Base-by-base conservation (phyloP, 2,113 vertebrate species). In the Scophthalmus maximus region DNA sequence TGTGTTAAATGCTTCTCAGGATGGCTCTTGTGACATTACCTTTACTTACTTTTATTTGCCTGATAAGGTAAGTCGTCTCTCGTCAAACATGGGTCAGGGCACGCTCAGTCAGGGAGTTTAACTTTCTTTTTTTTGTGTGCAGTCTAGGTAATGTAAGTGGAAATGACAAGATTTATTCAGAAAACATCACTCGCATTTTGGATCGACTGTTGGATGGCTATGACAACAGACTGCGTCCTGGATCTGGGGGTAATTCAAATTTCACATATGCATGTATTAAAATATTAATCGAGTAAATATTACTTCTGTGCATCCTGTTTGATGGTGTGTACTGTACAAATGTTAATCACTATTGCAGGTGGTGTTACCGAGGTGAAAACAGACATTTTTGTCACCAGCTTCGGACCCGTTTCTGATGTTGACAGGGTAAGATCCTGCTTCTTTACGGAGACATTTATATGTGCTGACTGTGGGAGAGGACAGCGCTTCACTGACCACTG, bases 191-290 rank as follows among this genome's bases (percentile, higher is more conserved):
- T 42, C 93, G 91, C 0, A 97, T 96, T 81, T 91, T 98, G 76
- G 96, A 98, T 88, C 89, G 94, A 68, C 91, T 98, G 59, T 89
- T 98, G 70, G 95, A 98, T 72, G 96, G 96, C 40, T 98, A 98
- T 64, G 97, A 98, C 91, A 98, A 97, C 78, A 90, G 96, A 47
- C 89, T 98, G 15, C 90, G 96, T 0, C 97, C 97, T 2, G 96
- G 96, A 68, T 97, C 96, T 73, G 96, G 95, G 93, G 96, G 96
- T 95, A 92, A 51, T 50, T 62, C 5, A 67, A 25, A 57, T 30
- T n/a, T n/a, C n/a, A n/a, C n/a, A n/a, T n/a, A n/a, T n/a, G n/a
- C n/a, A n/a, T n/a, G n/a, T n/a, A n/a, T n/a, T n/a, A n/a, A n/a
- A n/a, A n/a, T n/a, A n/a, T n/a, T n/a, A n/a, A n/a, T n/a, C n/a